Evolutionary conservation across 2,888 invertebrate species (phyloP).

Genomic region (Zootermopsis nevadensis): DNA sequence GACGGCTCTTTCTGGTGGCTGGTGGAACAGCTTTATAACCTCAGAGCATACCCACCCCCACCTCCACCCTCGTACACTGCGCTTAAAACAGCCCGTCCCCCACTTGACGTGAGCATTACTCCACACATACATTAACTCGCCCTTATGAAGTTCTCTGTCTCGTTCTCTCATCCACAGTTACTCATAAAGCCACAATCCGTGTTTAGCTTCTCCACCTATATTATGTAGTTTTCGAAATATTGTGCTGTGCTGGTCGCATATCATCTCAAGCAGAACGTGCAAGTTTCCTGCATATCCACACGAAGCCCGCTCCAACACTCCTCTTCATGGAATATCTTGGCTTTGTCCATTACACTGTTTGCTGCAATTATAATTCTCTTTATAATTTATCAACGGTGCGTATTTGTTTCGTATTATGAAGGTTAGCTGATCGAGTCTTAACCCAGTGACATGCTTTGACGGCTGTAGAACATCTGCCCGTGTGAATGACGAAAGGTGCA

Average conservation of each 20-base stretch:
- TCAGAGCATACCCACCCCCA: background rate
- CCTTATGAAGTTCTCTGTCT: constrained; percentile 12
- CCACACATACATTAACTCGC: constrained; percentile 38
- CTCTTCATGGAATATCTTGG: background rate
- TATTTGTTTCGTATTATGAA: too few relatives aligned
- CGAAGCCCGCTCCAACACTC: background rate
- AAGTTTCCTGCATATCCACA: constrained; percentile 24
- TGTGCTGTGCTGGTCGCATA: constrained; percentile 18
- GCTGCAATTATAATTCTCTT: background rate
- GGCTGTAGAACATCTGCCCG: too few relatives aligned
- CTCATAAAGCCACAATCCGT: constrained; percentile 44
- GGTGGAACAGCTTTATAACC: constrained; percentile 32
- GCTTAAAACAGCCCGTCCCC: constrained; percentile 28
- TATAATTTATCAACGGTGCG: too few relatives aligned
- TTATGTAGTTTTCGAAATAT: constrained; percentile 40
- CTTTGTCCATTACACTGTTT: background rate
- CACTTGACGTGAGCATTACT: constrained; percentile 31
- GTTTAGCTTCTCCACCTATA: constrained; percentile 33
- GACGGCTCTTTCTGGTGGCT: background rate
- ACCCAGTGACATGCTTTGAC: too few relatives aligned
- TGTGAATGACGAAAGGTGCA: too few relatives aligned
- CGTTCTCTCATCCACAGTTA: constrained; percentile 12
- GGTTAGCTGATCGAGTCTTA: too few relatives aligned
- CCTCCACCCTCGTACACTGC: constrained; percentile 13
- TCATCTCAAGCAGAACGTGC: constrained; percentile 43